A percentile compares a stretch with the other conserved stretches of the same genome.
These are phyloP conservation scores for Paralichthys olivaceus DNA, from an alignment of 2,113 vertebrate genomes.

Conservation along the genomic window DNA sequence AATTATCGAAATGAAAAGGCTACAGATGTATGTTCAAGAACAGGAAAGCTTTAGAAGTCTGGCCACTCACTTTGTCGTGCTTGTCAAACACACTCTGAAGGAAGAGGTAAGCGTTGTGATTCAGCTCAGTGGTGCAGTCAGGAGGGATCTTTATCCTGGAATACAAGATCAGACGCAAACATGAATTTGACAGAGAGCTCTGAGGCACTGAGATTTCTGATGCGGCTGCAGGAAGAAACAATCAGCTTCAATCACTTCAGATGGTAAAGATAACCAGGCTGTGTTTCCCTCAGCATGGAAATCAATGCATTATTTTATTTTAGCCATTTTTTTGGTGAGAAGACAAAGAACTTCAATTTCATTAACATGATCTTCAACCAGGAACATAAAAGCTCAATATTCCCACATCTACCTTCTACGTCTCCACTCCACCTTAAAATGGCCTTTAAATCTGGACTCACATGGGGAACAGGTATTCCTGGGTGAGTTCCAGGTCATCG, in stretches of 20 bases:
- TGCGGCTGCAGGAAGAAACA: not conserved
- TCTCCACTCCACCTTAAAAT: not conserved
- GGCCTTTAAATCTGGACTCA: constrained; percentile 71
- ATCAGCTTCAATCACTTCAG: not conserved
- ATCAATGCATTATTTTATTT: too few relatives aligned
- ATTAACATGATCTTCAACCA: too few relatives aligned
- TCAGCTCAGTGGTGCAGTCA: constrained; percentile 97
- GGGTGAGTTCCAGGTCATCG: constrained; percentile 94
- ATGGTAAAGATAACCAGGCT: not conserved
- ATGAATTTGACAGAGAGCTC: not conserved
- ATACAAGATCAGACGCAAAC: constrained; percentile 18
- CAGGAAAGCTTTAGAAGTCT: not conserved
- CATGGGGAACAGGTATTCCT: constrained; percentile 96
- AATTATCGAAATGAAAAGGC: not conserved
- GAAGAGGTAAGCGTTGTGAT: constrained; percentile 98
- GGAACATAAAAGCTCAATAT: too few relatives aligned
- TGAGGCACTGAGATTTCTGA: not conserved
- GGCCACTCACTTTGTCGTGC: constrained; percentile 93
- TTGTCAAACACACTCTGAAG: constrained; percentile 99
- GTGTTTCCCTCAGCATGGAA: too few relatives aligned
- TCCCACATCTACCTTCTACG: too few relatives aligned
- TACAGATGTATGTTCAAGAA: not conserved
- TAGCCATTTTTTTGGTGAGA: too few relatives aligned
- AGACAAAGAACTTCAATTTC: too few relatives aligned
- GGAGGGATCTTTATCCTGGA: constrained; percentile 92